phyloP scores from a whole-genome alignment of 2,888 invertebrate genomes.

The Agrotis segetum region DNA sequence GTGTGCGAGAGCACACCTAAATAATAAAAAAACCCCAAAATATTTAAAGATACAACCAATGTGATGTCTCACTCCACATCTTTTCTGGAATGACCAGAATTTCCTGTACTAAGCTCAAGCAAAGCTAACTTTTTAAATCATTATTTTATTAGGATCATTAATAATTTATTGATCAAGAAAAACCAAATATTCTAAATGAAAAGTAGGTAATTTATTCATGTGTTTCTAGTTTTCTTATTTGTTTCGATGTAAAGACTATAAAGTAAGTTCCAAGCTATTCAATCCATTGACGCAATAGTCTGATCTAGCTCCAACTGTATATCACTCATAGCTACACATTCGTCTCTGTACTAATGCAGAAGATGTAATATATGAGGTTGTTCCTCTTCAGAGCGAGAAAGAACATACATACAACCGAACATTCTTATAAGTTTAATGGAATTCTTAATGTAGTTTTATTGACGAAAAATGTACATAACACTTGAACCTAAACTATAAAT shows the following conservation, averaged over 20 bases:
- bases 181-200: not conserved
- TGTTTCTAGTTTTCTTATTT: too few relatives aligned
- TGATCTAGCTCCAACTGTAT: slow-evolving; percentile 40
- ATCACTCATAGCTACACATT: slow-evolving; percentile 61
- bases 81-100: slow-evolving; percentile 53
- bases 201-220: not conserved
- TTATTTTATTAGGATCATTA: too few relatives aligned
- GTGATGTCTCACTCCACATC: slow-evolving; percentile 61
- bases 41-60: slow-evolving; percentile 70
- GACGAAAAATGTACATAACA: slow-evolving; percentile 67
- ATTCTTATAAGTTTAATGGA: slow-evolving; percentile 80
- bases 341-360: slow-evolving; percentile 78
- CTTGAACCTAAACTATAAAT: slow-evolving; percentile 67
- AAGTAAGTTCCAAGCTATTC: slow-evolving; percentile 23
- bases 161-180: not conserved
- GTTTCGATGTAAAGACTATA: not conserved
- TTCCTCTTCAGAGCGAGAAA: slow-evolving; percentile 72
- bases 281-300: slow-evolving; percentile 53
- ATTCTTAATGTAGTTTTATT: slow-evolving; percentile 61
- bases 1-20: slow-evolving; percentile 85
- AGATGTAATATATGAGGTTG: slow-evolving; percentile 75
- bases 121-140: not conserved
- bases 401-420: slow-evolving; percentile 71
- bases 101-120: slow-evolving; percentile 46
- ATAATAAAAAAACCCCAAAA: slow-evolving; percentile 81